Evolutionary conservation across 2,797 vertebrate species (phyloP), one percentile per base, ranked within the genome.

Genomic region (Halcyon chelicuti): DNA sequence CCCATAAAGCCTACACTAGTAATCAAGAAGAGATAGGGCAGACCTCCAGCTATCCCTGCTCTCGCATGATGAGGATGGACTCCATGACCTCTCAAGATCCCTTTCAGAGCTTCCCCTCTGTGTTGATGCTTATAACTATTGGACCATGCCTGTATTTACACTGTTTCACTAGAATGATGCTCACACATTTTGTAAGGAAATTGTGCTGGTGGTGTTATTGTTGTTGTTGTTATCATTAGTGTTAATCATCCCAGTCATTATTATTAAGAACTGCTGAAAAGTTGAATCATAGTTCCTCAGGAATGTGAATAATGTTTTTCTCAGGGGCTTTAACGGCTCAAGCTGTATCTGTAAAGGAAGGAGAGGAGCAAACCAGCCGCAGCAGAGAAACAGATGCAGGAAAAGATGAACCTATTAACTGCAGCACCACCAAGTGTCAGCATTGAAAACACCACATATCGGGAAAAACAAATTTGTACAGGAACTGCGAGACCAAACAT

Each of bases 351-450:
- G 85, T 63, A 80, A 70, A 79, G 20, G 31, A 80, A 72, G 77
- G 33, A 68, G 14, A 25, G 8, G 44, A 88, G 33, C 51, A 73
- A 93, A 83, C 47, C 52, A 47, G 26, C 11, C 33, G 23, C 19
- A 49, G 40, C 14, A 28, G 28, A 60, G 44, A 74, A 66, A 60
- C 5, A 21, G n/a, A 28, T 7, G 75, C 72, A 86, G 84, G 67
- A 89, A 88, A 79, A 79, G 49, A 60, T 5, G 49, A 98, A 98
- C 77, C 61, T 82, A 29, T 95, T 98, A 90, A 77, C 98, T 96
- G 87, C 81, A 98, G 98, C 84, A 94, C 98, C 98, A 98, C 97
- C 98, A 94, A 94, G 98, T 86, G 98, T 91, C 97, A 86, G 93
- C 72, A 22, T 3, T 88, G 74, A 86, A 93, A 97, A 98, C 79